Evolutionary conservation across 2,888 invertebrate genomes (phyloP), one percentile per base, ranked within the genome.

Genomic region (Patella ulyssiponensis): DNA sequence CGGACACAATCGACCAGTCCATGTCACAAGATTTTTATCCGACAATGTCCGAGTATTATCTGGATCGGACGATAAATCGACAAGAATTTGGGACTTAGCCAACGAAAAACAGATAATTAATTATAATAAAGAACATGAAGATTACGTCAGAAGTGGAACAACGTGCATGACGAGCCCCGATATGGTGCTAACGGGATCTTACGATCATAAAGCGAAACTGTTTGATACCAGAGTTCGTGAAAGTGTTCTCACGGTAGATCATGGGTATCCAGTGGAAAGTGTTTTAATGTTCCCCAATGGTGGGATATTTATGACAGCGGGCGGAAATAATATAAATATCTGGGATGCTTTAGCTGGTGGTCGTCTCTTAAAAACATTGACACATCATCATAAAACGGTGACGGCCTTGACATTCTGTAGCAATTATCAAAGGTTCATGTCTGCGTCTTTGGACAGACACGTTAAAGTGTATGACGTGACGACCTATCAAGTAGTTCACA

Each of bases 321-420:
- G 98, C 84, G 97, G 97, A 0, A 96, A 95, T 56, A 95, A 96
- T 91, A 95, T 98, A 9, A 95, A 95, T 92, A 95, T 99, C 0
- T 99, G 98, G 98, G 98, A 99, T 91, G 94, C 95, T 7, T 94
- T 97, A 74, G 94, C 96, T 83, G 92, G 92, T 9, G 98, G 98
- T 14, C 95, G 95, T 90, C 92, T 97, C 76, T 91, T 99, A 44
- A 95, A 96, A 1, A 95, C 94, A 86, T 94, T 99, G 82, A 95
- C 95, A 2, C 96, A 97, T 86, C 99, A 99, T 92, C 97, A 98
- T 92, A 99, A 99, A 93, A 97, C 98, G 0, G 95, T 99, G 1
- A 99, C 98, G 0, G 95, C 96, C 83, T 91, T 99, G 73, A 93
- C 94, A 83, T 93, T 98, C 80, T 96, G 96, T 44, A 95, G 95